Base-by-base conservation (phyloP, 2,113 vertebrate species). In the Camarhynchus parvulus region DNA sequence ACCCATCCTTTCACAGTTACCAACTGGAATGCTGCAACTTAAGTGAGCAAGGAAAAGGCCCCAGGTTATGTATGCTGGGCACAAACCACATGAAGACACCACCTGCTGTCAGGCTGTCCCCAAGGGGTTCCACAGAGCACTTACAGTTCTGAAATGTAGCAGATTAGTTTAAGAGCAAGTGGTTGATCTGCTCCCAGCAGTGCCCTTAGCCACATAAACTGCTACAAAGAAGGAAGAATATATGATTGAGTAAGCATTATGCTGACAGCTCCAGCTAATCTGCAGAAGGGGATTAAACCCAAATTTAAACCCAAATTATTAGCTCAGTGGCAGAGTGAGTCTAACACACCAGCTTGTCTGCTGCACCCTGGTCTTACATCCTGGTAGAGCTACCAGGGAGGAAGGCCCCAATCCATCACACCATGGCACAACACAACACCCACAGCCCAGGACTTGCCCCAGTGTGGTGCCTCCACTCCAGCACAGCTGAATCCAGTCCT, bases 11-110 rank as follows among this genome's bases (percentile, higher is more conserved):
- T 72, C 13, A 50, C 15, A 53, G 28, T 73, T 37, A 35, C 9
- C 59, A 73, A 20, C 18, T 22, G 35, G 72, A 66, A 17, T 52
- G 53, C 33, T 72, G 25, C 27, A 59, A 25, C 9, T 23, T 25
- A 3, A 1, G 0, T 7, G 0, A 6, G 37, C 7, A 18, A 1
- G 33, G 42, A 42, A 69, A 72, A 91, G 21, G 56, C 18, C 47
- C 28, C 35, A 62, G 44, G 49, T 52, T n/a, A 18, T 0, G 3
- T 5, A 23, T 1, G 1, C 55, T 55, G 64, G 24, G 31, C 52
- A 89, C 31, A 81, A 46, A 66, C 15, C 69, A 35, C 33, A 30
- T 1, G 10, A 47, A 80, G 19, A 52, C 16, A 80, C 20, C 56
- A 64, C 11, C 12, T 24, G 55, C 55, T 50, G n/a, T 61, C 35